Base-by-base conservation (phyloP, 2,888 invertebrate species). In the Oxycera nigricornis region DNA sequence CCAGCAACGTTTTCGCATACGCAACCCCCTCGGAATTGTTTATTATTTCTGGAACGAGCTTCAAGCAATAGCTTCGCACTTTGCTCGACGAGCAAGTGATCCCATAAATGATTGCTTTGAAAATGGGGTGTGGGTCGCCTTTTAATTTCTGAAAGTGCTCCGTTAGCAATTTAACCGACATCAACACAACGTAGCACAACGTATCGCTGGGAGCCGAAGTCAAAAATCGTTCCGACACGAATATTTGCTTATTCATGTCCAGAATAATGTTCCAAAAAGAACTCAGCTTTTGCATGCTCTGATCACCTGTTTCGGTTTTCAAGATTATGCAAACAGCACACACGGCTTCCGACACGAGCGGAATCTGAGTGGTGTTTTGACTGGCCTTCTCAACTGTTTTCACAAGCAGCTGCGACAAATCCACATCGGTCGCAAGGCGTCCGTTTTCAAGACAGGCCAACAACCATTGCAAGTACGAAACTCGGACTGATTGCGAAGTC, bases 141-240 rank as follows among this genome's bases (percentile, higher is more conserved):
- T 89, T 89, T 77, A 94, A 85, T 82, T 90, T 90, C 79, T 88
- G 88, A 11, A 87, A 87, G 86, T 93, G 92, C 78, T 92, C 90
- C 75, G 90, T 87, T 62, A 95, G 85, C 50, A 95, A 86, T 76
- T 88, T 88, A 83, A 92, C 91, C 81, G 92, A 91, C 79, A 95
- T 87, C 79, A 91, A 87, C 86, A 92, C 91, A 78, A 95, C 89
- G 84, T 91, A 90, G 76, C 89, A 88, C 28, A 91, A 83, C 30
- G 88, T 94, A 79, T 94, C 94, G 78, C 92, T 91, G 14, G 89
- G 85, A 52, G 92, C 91, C 9, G 91, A 87, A 14, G 89, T 82
- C 50, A 97, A 86, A 82, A 92, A 92, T 80, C 94, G 92, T 78
- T 96, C 96, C 70, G 93, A 92, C 59, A 95, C 88, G 82, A 96